A percentile compares a stretch with the other conserved stretches of the same genome.
phyloP scores from a whole-genome alignment of 1,140 invertebrate species.

The Andricus grossulariae region DNA sequence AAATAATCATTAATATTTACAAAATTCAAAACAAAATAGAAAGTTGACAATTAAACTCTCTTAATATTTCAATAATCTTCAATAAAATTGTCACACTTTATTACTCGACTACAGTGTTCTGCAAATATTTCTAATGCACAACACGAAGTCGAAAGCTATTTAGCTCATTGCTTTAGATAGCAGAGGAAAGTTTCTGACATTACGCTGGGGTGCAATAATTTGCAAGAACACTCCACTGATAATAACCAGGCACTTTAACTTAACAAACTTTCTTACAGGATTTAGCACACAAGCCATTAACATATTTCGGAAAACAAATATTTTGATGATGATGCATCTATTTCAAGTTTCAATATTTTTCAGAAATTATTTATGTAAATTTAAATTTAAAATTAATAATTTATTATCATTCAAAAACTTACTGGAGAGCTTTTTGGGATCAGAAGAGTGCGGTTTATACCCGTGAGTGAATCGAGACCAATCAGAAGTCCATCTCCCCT shows the following conservation, averaged over 20 bases:
- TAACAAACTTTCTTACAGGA: background rate
- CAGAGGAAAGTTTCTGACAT: conserved; percentile 13
- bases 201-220: conserved; percentile 6
- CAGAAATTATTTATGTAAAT: background rate
- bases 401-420: conserved; percentile 43
- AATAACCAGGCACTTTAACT: background rate
- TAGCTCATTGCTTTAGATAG: conserved; percentile 2
- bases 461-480: conserved; percentile 67
- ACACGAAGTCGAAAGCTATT: conserved; percentile 8
- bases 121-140: background rate
- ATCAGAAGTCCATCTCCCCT: conserved; percentile 69
- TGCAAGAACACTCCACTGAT: conserved; percentile 8
- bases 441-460: conserved; percentile 65
- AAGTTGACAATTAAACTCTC: no score
- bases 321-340: background rate
- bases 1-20: no score
- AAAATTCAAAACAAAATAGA: no score
- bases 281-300: background rate
- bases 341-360: background rate
- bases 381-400: background rate
- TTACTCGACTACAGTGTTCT: background rate
- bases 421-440: conserved; percentile 66
- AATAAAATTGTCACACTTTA: background rate
- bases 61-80: no score
- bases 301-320: background rate